These are phyloP conservation scores for Leistus spinibarbis DNA, from an alignment of 2,888 invertebrate genomes.

Conservation along the genomic window DNA sequence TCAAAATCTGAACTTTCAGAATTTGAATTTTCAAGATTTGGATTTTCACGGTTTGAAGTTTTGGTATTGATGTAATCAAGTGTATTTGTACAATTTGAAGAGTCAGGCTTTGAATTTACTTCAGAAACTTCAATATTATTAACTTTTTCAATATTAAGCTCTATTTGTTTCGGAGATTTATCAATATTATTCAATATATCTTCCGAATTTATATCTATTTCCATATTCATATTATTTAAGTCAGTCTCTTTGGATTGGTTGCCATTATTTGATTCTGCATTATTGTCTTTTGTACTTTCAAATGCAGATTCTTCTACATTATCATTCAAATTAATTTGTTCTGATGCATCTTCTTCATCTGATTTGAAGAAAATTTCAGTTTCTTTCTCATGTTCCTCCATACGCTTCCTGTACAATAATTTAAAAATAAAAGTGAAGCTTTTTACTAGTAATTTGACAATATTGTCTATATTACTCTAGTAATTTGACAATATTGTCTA, in stretches of 20 bases:
- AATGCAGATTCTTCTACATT: slow-evolving; percentile 11
- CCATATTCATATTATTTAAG: too few relatives aligned
- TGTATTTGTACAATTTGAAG: background rate
- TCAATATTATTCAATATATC: too few relatives aligned
- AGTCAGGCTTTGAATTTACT: background rate
- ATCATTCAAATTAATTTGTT: background rate
- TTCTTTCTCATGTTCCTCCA: slow-evolving; percentile 76
- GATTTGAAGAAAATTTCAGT: slow-evolving; percentile 78
- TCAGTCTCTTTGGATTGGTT: too few relatives aligned
- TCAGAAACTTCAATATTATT: background rate
- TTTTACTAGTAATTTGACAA: too few relatives aligned
- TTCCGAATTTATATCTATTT: too few relatives aligned
- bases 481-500: background rate
- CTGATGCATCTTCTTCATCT: slow-evolving; percentile 64
- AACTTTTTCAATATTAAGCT: background rate
- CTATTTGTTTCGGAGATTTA: background rate
- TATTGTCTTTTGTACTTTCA: slow-evolving; percentile 1
- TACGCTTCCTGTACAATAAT: slow-evolving; percentile 64
- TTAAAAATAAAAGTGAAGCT: too few relatives aligned
- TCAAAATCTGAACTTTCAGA: background rate
- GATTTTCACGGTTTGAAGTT: background rate
- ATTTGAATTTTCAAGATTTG: background rate
- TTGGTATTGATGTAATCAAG: too few relatives aligned
- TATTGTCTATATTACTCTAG: background rate
- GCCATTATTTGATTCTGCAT: background rate